Percentiles rank a stretch among this genome's conserved stretches.
phyloP scores from a whole-genome alignment of 2,888 invertebrate species.

The Apodemia mormo region DNA sequence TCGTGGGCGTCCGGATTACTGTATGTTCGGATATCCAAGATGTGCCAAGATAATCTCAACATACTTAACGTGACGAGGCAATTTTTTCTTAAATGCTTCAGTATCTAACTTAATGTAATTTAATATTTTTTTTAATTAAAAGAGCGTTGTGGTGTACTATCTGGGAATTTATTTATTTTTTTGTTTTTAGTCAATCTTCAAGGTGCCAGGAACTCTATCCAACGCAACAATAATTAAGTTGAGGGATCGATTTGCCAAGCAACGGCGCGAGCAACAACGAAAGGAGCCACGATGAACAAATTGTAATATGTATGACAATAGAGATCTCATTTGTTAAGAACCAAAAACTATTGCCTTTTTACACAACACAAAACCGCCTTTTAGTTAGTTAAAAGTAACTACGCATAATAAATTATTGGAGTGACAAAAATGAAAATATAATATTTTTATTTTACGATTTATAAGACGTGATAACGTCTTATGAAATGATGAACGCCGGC shows the following conservation, averaged over 20 bases:
- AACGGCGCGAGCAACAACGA: slow-evolving; percentile 75
- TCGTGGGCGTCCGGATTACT: no score
- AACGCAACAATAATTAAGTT: slow-evolving; percentile 84
- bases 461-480: background rate
- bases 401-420: background rate
- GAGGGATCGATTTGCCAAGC: slow-evolving; percentile 80
- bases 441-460: background rate
- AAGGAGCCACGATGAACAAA: slow-evolving; percentile 67
- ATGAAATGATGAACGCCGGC: no score
- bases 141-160: no score
- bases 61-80: no score
- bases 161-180: slow-evolving; percentile 24
- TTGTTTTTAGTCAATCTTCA: slow-evolving; percentile 88
- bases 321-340: slow-evolving; percentile 54
- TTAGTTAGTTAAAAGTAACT: slow-evolving; percentile 2
- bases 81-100: no score
- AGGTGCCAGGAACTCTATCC: slow-evolving; percentile 89
- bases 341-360: slow-evolving; percentile 7
- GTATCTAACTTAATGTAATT: no score
- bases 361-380: slow-evolving; percentile 10
- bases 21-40: no score
- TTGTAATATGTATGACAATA: slow-evolving; percentile 16
- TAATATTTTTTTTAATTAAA: no score
- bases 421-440: background rate
- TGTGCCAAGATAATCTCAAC: no score